These are phyloP conservation scores for Marmota monax DNA, from an alignment of 2,113 vertebrate genomes.

Conservation along the genomic window DNA sequence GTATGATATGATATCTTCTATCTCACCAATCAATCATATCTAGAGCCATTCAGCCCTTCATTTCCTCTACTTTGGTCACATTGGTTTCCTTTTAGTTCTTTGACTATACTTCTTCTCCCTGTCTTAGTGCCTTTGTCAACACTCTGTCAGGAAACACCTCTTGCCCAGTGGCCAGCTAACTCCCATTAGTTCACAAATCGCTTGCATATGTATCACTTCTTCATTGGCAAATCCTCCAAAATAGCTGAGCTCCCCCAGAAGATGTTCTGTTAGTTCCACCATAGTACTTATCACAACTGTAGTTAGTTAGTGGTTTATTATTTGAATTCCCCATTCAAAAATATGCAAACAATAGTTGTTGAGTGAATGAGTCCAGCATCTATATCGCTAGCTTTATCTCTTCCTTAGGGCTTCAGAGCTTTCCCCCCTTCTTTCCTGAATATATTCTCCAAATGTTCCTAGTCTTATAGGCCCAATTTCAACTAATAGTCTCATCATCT, in stretches of 20 bases:
- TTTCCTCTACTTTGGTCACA: neutral
- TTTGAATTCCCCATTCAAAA: conserved; percentile 27
- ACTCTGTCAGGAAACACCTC: neutral
- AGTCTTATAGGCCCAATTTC: neutral
- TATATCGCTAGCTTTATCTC: neutral
- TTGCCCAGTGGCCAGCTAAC: neutral
- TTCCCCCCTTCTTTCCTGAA: neutral
- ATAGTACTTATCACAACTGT: neutral
- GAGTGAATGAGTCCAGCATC: neutral
- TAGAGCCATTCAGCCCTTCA: neutral
- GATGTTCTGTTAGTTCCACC: neutral
- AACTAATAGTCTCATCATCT: neutral
- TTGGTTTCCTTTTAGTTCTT: neutral
- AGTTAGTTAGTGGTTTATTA: neutral
- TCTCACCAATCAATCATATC: neutral
- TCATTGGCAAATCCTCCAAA: neutral
- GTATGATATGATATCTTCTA: neutral
- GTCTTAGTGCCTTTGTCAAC: neutral
- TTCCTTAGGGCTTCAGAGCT: neutral
- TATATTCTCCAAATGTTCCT: neutral
- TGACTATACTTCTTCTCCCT: neutral
- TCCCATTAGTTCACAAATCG: neutral
- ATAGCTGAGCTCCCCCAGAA: neutral
- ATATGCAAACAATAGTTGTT: neutral
- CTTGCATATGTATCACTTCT: neutral